Conservation (phyloP, 1,140 invertebrate species). For the Zaprionus taronus region DNA sequence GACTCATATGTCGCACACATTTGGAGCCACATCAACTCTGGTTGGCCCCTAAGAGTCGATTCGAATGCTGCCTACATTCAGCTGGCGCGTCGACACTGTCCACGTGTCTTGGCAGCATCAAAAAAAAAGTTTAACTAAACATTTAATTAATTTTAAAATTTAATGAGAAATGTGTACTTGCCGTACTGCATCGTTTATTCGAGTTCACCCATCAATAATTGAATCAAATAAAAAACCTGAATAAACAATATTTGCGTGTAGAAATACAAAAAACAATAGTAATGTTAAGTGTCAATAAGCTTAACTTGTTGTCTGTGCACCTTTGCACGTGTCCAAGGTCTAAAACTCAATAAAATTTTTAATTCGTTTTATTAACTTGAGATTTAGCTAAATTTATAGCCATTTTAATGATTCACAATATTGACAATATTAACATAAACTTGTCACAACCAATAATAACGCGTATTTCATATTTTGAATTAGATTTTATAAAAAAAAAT, state of each 20-base stretch:
- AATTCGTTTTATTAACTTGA: too few relatives aligned
- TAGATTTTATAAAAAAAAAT: too few relatives aligned
- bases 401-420: too few relatives aligned
- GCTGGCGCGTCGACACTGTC: neutral
- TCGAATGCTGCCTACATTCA: constrained; percentile 62
- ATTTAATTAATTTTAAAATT: too few relatives aligned
- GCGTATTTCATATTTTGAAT: too few relatives aligned
- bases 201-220: neutral
- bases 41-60: neutral
- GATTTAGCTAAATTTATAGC: too few relatives aligned
- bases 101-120: neutral
- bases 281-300: neutral
- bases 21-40: neutral
- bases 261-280: neutral
- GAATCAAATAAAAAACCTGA: neutral
- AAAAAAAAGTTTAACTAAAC: neutral
- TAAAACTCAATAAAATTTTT: too few relatives aligned
- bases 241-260: neutral
- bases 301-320: neutral
- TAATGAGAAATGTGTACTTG: too few relatives aligned
- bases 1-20: constrained; percentile 5
- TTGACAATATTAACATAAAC: too few relatives aligned
- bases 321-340: too few relatives aligned
- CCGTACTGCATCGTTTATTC: neutral
- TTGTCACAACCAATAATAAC: too few relatives aligned